Evolutionary conservation across 1,140 invertebrate genomes (phyloP), one percentile per base, ranked within the genome.

Genomic region (Trissolcus basalis): DNA sequence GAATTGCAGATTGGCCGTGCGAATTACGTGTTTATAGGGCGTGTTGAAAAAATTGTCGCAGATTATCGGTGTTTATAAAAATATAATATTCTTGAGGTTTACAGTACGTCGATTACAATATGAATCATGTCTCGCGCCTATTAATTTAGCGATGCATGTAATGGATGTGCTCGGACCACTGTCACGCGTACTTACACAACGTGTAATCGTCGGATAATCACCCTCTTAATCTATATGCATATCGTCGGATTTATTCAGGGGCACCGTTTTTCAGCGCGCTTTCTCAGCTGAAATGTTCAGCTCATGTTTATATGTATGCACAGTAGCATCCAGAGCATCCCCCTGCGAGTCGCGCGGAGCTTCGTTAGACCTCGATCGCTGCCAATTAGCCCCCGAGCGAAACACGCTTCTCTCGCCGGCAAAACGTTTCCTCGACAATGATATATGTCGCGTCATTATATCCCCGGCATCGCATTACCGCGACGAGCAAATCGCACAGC

Each of bases 201-300:
- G 67, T 85, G 79, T 85, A 86, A 87, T 85, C 81, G 81, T 54
- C 76, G 76, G 76, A 80, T 86, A 85, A 86, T 85, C 80, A 74
- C 54, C 76, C 76, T 53, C 45, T 77, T 78, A 79, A 82, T 83
- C 78, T 83, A 81, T 77, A 69, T 77, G 72, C 47, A 69, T 69
- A 71, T 68, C 61, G 56, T 33, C 67, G 54, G 45, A 59, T 56
- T 73, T 53, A 68, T 58, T 65, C 65, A 64, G 50, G 45, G 54
- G 43, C 36, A 56, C 2, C 1, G 48, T 76, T 70, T 67, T 76
- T 60, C 60, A 49, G 45, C 55, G 58, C 75, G 43, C 54, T 70
- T 60, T 45, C 44, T 71, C 33, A 64, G 48, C 39, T 15, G 41
- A 51, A 39, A 41, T 41, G n/a, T 27, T 32, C 15, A 19, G n/a